Evolutionary conservation across 2,113 vertebrate species (phyloP).

Genomic region (Noturus placidus): DNA sequence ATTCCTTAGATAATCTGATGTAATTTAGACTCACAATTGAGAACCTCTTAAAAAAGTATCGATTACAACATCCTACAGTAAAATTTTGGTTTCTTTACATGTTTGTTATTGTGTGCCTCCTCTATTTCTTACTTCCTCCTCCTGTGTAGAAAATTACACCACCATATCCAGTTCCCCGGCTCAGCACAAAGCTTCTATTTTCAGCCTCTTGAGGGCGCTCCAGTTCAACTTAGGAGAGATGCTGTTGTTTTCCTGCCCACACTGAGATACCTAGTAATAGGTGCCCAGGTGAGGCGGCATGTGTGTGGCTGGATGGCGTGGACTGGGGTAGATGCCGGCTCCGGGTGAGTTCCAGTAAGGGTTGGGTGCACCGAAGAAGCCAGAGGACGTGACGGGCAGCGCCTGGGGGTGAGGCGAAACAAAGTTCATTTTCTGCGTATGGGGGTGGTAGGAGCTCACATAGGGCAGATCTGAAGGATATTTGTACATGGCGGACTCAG

Average conservation of each 20-base stretch:
- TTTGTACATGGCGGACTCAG: constrained; percentile 84
- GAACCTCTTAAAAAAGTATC: background rate
- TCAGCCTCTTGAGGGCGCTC: constrained; percentile 16
- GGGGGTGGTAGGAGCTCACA: constrained; percentile 83
- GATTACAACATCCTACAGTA: constrained; percentile 14
- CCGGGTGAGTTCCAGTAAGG: constrained; percentile 88
- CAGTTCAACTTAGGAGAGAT: constrained; percentile 30
- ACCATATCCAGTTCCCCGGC: constrained; percentile 8
- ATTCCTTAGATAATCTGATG: background rate
- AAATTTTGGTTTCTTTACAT: background rate
- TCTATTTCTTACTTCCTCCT: background rate
- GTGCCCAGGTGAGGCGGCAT: constrained; percentile 87
- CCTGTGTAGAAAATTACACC: background rate
- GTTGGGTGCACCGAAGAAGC: constrained; percentile 80
- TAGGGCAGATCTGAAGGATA: constrained; percentile 86
- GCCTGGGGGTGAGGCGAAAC: constrained; percentile 80
- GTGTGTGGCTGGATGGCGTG: constrained; percentile 81
- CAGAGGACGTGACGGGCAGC: constrained; percentile 81
- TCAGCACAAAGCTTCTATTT: constrained; percentile 3
- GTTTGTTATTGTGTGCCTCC: background rate
- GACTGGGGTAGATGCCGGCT: constrained; percentile 81
- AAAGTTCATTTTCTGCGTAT: constrained; percentile 90
- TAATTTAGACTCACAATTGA: background rate
- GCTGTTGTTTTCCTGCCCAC: constrained; percentile 10
- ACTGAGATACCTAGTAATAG: constrained; percentile 76